Evolutionary conservation across 1,140 invertebrate genomes (phyloP).

Genomic region (Bombus pyrosoma): DNA sequence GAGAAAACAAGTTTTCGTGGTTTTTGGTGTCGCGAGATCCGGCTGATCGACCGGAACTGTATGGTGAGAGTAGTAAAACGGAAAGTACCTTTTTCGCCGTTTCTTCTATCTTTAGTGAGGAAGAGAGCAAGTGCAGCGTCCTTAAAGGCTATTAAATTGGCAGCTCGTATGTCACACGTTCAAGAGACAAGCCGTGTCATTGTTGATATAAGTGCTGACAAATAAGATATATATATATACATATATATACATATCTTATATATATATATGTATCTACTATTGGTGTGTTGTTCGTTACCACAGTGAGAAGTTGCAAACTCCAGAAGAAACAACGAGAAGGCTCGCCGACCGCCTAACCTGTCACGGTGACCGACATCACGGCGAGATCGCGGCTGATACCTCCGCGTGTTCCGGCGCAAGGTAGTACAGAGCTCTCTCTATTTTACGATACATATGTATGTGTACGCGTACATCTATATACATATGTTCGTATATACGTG

Average conservation of each 20-base stretch:
- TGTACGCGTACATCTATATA: slow-evolving; percentile 6
- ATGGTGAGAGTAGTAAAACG: slow-evolving; percentile 41
- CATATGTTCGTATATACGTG: not conserved
- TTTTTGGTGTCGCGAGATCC: slow-evolving; percentile 54
- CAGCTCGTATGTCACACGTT: slow-evolving; percentile 33
- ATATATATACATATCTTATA: too few relatives aligned
- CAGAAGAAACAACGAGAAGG: slow-evolving; percentile 34
- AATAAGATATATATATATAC: slow-evolving; percentile 36
- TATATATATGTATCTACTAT: slow-evolving; percentile 8
- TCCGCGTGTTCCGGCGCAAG: slow-evolving; percentile 64
- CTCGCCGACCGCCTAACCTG: slow-evolving; percentile 50
- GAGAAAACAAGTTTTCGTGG: slow-evolving; percentile 50
- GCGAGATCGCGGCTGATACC: slow-evolving; percentile 59
- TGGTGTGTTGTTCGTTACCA: slow-evolving; percentile 47
- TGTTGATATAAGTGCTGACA: slow-evolving; percentile 40
- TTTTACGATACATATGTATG: slow-evolving; percentile 29
- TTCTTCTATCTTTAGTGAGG: slow-evolving; percentile 18
- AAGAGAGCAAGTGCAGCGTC: slow-evolving; percentile 41
- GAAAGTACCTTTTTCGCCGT: slow-evolving; percentile 23
- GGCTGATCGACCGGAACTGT: slow-evolving; percentile 33
- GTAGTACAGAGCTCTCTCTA: slow-evolving; percentile 55
- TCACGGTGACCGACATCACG: slow-evolving; percentile 64
- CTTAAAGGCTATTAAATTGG: not conserved
- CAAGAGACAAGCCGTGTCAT: slow-evolving; percentile 19
- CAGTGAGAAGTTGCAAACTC: slow-evolving; percentile 42